Base-by-base conservation (phyloP, 2,113 vertebrate species). In the Nesospiza acunhae region DNA sequence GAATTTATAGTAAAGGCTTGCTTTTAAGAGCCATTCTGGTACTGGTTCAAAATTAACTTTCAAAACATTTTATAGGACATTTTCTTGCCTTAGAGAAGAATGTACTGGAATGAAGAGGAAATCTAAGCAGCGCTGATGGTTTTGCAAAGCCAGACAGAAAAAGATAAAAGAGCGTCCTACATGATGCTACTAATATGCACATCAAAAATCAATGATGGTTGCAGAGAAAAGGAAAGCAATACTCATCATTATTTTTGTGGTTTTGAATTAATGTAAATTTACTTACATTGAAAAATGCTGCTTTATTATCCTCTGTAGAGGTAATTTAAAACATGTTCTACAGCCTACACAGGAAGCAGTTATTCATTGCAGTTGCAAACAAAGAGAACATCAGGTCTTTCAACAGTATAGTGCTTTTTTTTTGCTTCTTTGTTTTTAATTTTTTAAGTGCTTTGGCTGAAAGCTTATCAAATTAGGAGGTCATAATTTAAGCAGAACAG, bases 1-100 rank as follows among this genome's bases (percentile, higher is more conserved):
- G 69, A 86, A 96, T 96, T 97, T 93, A 86, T 80, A 88, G 83
- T 50, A 86, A 67, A 85, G 78, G 35, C 81, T 95, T 87, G 94
- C 94, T 96, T 97, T 96, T 96, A 96, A 96, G 79, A 94, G 84
- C 77, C 77, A 70, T 91, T 95, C 69, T 89, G 82, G 77, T 91
- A 66, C 60, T 91, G 64, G 53, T 76, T 94, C 59, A 94, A 88
- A 94, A 95, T 95, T 74, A 89, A 96, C 87, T 87, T 94, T 89
- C 50, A 84, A 69, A 95, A 94, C 81, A 70, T 93, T 87, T 96
- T 94, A 90, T 90, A 94, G 62, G 83, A 46, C 50, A 44, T 76
- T 90, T 93, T 93, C 30, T 95, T 94, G 94, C 86, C 92, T 95
- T 87, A 92, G 91, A 96, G 94, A 88, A 95, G 58, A 95, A 62